Conservation (phyloP, 2,888 invertebrate species). For the Thysanoteuthis rhombus region DNA sequence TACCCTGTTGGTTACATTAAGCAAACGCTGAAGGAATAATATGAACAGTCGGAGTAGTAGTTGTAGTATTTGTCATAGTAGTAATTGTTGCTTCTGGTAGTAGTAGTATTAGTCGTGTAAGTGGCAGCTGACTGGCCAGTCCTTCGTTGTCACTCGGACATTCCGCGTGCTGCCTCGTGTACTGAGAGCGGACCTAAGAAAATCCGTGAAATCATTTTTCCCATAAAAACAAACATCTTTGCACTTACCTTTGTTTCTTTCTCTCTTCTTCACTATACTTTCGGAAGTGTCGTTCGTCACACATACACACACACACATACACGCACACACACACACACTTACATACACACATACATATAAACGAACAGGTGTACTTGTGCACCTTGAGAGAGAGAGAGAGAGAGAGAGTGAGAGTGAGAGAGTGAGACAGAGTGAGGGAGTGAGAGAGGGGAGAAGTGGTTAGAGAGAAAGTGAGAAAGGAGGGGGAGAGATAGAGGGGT, state of each 20-base stretch:
- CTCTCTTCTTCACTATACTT: too few relatives aligned
- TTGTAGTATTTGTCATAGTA: not conserved
- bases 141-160: not conserved
- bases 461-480: not conserved
- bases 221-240: not conserved
- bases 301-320: not conserved
- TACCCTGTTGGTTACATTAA: not conserved
- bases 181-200: not conserved
- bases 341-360: not conserved
- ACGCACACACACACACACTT: not conserved
- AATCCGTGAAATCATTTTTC: not conserved
- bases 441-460: not conserved
- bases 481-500: not conserved
- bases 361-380: too few relatives aligned
- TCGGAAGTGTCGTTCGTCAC: not conserved
- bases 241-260: too few relatives aligned
- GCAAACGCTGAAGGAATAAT: not conserved
- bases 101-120: not conserved
- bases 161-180: not conserved
- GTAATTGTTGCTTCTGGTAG: not conserved
- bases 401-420: not conserved
- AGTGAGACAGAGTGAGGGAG: not conserved
- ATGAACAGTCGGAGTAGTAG: not conserved
- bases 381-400: not conserved
- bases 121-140: not conserved